Base-by-base conservation (phyloP, 2,113 vertebrate species). In the Pithys albifrons region DNA sequence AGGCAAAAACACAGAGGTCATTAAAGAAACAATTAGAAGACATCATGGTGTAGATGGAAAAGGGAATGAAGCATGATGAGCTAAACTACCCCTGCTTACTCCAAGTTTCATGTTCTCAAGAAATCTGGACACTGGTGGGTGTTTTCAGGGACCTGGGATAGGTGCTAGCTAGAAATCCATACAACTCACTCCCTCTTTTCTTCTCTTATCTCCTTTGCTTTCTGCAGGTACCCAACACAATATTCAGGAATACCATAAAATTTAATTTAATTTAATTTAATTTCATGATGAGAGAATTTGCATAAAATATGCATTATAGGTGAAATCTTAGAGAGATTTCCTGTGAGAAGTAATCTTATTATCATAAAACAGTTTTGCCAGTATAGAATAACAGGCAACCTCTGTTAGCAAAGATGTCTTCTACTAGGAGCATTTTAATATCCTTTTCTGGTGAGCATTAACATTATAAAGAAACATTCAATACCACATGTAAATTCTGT, bases 21-120 rank as follows among this genome's bases (percentile, higher is more conserved):
- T 98, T 97, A 97, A 95, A 94, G 77, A 92, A 96, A 97, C 93
- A 97, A 96, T 97, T 95, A 95, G 95, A 94, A 94, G 88, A 93
- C 93, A 96, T 97, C 91, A 82, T 91, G 88, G 73, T 92, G 85
- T 97, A 93, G 94, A 96, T 65, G 76, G 85, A 89, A 85, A 94
- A 91, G 59, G 72, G 92, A 93, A 79, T 45, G 71, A 87, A 72
- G 76, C 37, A 79, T 23, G 55, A 93, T 88, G 83, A 95, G 77
- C 76, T 82, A 93, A 96, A 91, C 28, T 39, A 28, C 79, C 43
- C 78, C 7, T 85, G 29, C 43, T 94, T 2, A 2, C 72, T 81
- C 13, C 67, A 41, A 9, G 39, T 88, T 65, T 80, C 59, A 61
- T 74, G 83, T 82, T 93, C 88, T 58, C 12, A 61, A 83, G 93